These are phyloP conservation scores for Aspidoscelis tigris DNA, from an alignment of 2,113 vertebrate species.

Conservation along the genomic window DNA sequence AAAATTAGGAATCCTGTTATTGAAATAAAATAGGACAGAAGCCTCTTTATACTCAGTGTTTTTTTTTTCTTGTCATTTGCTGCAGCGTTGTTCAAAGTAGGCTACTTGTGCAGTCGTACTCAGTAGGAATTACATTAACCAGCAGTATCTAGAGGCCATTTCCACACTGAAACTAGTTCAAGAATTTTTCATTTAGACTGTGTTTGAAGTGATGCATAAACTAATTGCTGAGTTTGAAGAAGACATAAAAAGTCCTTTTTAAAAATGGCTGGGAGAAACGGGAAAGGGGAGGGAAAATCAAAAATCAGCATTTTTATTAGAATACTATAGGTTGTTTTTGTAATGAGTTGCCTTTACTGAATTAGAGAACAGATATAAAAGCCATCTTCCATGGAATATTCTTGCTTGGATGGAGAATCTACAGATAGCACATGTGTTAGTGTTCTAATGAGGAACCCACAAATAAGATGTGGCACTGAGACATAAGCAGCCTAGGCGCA, in stretches of 20 bases:
- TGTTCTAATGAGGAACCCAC: not conserved
- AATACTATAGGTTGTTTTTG: not conserved
- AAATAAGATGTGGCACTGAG: not conserved
- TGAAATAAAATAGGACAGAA: conserved; percentile 44
- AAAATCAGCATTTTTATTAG: not conserved
- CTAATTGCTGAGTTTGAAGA: conserved; percentile 7
- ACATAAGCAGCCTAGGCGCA: not conserved
- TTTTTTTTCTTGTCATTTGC: not conserved
- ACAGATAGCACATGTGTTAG: not conserved
- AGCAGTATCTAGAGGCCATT: not conserved
- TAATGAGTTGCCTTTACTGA: not conserved
- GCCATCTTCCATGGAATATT: not conserved
- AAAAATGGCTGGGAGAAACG: not conserved
- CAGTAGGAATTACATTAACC: conserved; percentile 19
- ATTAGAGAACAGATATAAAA: not conserved
- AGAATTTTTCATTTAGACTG: not conserved
- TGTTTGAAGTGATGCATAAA: not conserved
- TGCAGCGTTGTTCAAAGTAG: conserved; percentile 27
- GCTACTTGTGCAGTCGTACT: conserved; percentile 23
- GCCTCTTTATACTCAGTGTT: conserved; percentile 51
- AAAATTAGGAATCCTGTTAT: conserved; percentile 50
- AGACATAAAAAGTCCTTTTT: not conserved
- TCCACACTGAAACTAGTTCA: conserved; percentile 9
- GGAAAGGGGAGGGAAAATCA: not conserved
- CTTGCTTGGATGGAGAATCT: not conserved